Evolutionary conservation across 2,797 vertebrate genomes (phyloP).

Genomic region (Enteromius viviparus): DNA sequence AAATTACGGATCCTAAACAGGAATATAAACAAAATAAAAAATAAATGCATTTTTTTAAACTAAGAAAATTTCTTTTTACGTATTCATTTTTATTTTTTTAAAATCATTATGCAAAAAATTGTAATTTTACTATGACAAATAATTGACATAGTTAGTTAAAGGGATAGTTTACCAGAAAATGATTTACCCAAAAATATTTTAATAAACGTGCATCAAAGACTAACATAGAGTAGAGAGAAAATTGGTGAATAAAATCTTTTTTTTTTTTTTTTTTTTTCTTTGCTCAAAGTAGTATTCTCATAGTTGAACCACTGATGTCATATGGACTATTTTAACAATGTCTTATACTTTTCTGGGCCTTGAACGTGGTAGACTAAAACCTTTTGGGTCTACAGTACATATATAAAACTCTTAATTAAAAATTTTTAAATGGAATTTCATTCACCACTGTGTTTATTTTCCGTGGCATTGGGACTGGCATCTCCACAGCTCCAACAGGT

Average conservation of each 20-base stretch:
- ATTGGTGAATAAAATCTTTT: neutral
- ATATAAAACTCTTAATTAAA: neutral
- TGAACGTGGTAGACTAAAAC: neutral
- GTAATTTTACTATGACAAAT: neutral
- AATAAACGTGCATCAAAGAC: neutral
- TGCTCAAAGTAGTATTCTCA: neutral
- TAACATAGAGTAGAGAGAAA: neutral
- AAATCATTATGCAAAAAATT: neutral
- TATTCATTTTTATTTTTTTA: neutral
- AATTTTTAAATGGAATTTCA: slow-evolving; percentile 41
- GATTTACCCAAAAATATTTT: neutral
- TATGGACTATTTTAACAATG: neutral
- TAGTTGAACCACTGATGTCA: neutral
- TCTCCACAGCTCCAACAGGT: slow-evolving; percentile 79
- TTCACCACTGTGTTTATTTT: slow-evolving; percentile 85
- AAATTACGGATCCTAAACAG: neutral
- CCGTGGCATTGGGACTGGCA: slow-evolving; percentile 85
- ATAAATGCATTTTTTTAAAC: neutral
- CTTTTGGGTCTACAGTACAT: neutral
- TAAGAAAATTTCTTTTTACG: neutral
- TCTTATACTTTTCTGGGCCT: neutral
- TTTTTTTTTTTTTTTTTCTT: neutral
- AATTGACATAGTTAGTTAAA: neutral
- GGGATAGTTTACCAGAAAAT: neutral
- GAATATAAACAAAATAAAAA: neutral